These are phyloP conservation scores for Eidolon dupreanum DNA, from an alignment of 2,797 vertebrate genomes.

Conservation along the genomic window DNA sequence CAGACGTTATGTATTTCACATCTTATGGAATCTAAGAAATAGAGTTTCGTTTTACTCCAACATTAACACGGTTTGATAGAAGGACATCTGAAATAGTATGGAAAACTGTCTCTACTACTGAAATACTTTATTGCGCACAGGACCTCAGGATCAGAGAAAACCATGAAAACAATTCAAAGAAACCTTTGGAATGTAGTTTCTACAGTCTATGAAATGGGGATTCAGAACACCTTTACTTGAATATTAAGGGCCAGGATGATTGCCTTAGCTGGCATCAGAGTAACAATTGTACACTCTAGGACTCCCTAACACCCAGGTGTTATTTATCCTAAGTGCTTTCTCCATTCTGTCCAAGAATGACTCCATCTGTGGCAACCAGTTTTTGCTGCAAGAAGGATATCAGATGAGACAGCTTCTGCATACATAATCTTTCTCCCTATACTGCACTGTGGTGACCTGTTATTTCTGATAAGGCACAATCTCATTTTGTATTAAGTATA, in stretches of 20 bases:
- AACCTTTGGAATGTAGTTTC: not conserved
- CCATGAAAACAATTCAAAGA: not conserved
- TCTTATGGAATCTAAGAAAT: not conserved
- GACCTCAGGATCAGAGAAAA: not conserved
- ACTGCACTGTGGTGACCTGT: not conserved
- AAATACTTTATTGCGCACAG: not conserved
- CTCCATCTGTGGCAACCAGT: not conserved
- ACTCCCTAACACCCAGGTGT: not conserved
- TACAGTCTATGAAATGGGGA: not conserved
- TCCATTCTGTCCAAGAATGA: not conserved
- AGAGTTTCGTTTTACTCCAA: not conserved
- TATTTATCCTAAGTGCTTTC: not conserved
- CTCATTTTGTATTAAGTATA: not conserved
- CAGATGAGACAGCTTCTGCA: not conserved
- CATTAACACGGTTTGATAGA: not conserved
- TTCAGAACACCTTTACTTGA: not conserved
- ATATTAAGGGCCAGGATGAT: not conserved
- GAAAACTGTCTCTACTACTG: not conserved
- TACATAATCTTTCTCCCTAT: not conserved
- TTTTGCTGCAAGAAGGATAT: not conserved
- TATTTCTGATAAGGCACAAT: not conserved
- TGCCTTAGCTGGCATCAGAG: not conserved
- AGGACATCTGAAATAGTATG: not conserved
- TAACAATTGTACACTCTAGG: not conserved
- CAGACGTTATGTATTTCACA: not conserved